Evolutionary conservation across 2,797 vertebrate species (phyloP), one percentile per base, ranked within the genome.

Genomic region (Selene dorsalis): DNA sequence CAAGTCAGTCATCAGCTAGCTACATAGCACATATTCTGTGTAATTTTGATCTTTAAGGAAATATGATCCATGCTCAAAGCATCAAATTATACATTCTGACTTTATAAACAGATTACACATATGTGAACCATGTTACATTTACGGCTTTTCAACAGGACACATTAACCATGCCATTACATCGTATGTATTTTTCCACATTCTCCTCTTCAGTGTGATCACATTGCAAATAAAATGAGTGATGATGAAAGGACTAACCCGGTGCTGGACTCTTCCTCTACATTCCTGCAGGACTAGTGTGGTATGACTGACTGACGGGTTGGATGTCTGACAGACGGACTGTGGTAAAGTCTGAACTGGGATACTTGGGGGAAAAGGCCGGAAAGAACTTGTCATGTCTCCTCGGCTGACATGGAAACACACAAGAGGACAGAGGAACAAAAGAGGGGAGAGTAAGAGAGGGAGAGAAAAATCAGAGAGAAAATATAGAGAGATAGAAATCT

Each of bases 301-400:
- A 79, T 88, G 79, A 82, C 82, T 88, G 83, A 85, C 60, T 71
- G 84, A 71, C 71, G 84, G 80, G 57, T 62, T 86, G 82, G 83
- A 77, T 73, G 82, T 76, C 75, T 78, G 79, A 87, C 82, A 82
- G 87, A 84, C 65, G 79, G 84, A 82, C 89, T 91, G 89, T 87
- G 87, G 89, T 92, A 84, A 87, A 84, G 86, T 80, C 79, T 87
- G 84, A 88, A 89, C 78, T 58, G 70, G 82, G 79, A 90, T 84
- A 80, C 87, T 87, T 87, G 74, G 77, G 82, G 74, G 74, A 57
- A 90, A 83, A 75, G 68, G 84, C 85, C 63, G 86, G 92, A 92
- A 93, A 92, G 87, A 88, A 92, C 89, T 88, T 91, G 91, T 93
- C 91, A 94, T 84, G 89, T 94, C 91, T 89, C 75, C 80, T 79